Conservation (phyloP, 2,888 invertebrate species). For the Drosophila atripex region DNA sequence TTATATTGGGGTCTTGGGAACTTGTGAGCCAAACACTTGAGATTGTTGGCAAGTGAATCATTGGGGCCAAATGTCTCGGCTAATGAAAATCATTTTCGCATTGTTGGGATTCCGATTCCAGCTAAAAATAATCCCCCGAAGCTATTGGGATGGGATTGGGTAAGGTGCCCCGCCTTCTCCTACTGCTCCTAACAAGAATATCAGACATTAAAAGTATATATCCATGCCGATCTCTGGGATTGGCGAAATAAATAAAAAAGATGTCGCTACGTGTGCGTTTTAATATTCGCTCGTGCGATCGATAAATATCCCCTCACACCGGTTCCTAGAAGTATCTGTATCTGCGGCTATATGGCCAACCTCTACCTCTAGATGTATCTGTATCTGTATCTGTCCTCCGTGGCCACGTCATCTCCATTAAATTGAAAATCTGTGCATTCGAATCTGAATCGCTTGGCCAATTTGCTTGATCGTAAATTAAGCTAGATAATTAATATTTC, state of each 20-base stretch:
- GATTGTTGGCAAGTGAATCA: slow-evolving; percentile 26
- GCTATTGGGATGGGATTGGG: slow-evolving; percentile 19
- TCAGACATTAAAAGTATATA: slow-evolving; percentile 25
- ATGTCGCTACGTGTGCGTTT: slow-evolving; percentile 47
- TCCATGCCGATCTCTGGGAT: slow-evolving; percentile 57
- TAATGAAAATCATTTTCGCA: slow-evolving; percentile 31
- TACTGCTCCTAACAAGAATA: slow-evolving; percentile 13
- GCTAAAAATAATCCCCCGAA: slow-evolving; percentile 60
- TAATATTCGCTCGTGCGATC: slow-evolving; percentile 50
- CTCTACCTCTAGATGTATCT: neutral
- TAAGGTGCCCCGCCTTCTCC: slow-evolving; percentile 1
- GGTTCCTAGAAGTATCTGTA: slow-evolving; percentile 18
- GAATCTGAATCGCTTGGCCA: slow-evolving; percentile 35
- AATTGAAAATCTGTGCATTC: slow-evolving; percentile 13
- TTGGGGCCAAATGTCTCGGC: slow-evolving; percentile 38
- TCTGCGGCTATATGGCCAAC: neutral
- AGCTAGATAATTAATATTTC: slow-evolving; percentile 60
- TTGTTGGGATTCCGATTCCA: slow-evolving; percentile 44
- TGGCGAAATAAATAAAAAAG: slow-evolving; percentile 59
- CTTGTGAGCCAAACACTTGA: slow-evolving; percentile 6
- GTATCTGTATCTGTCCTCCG: neutral
- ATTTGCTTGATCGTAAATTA: slow-evolving; percentile 60
- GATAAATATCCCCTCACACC: slow-evolving; percentile 38
- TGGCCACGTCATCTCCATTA: slow-evolving; percentile 38
- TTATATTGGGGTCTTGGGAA: neutral